A percentile compares a stretch with the other conserved stretches of the same genome.
Evolutionary conservation across 1,140 invertebrate genomes (phyloP).

Genomic region (Tetraneura akinire): DNA sequence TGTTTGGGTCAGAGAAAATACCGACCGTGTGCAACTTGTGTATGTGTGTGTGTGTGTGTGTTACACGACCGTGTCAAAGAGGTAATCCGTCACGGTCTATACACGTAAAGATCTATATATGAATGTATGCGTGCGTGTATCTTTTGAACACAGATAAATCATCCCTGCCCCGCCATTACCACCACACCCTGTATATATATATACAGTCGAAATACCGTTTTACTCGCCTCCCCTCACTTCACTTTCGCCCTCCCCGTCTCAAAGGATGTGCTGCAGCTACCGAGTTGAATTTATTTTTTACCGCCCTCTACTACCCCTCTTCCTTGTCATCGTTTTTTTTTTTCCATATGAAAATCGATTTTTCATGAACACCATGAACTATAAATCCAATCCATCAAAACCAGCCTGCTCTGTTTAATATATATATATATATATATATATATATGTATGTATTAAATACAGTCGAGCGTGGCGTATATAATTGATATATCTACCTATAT

Average conservation of each 20-base stretch:
- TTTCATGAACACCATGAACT: constrained; percentile 41
- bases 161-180: constrained; percentile 22
- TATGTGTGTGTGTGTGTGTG: background rate
- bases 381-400: constrained; percentile 45
- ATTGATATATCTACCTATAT: background rate
- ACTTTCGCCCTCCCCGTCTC: too few relatives aligned
- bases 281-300: constrained; percentile 12
- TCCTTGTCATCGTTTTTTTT: too few relatives aligned
- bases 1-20: constrained; percentile 32
- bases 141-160: constrained; percentile 46
- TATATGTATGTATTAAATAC: background rate
- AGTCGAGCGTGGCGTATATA: background rate
- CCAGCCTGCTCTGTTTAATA: background rate
- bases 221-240: background rate
- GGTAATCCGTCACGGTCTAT: constrained; percentile 42
- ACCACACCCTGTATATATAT: background rate
- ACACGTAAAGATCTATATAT: constrained; percentile 18
- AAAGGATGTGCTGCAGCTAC: background rate
- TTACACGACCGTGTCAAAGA: constrained; percentile 48
- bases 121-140: background rate
- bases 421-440: background rate
- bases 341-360: constrained; percentile 16
- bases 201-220: background rate
- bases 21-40: background rate
- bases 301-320: too few relatives aligned